These are phyloP conservation scores for Acanthurus lineatus DNA, from an alignment of 2,797 vertebrate genomes.

Conservation along the genomic window DNA sequence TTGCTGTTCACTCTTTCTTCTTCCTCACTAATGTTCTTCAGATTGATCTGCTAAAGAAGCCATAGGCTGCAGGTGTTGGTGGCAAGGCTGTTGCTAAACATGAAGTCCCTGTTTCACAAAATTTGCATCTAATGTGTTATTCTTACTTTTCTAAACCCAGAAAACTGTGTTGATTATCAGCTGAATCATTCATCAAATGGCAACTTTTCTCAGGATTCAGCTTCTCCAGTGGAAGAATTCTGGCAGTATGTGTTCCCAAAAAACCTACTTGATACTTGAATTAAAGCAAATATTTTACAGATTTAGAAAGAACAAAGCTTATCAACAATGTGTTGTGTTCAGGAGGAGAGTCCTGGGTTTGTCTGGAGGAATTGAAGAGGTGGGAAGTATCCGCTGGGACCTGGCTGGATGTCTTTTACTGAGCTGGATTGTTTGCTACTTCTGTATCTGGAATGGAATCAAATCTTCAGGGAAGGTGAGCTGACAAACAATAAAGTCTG, in stretches of 20 bases:
- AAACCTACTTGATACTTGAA: too few relatives aligned
- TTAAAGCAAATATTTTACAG: too few relatives aligned
- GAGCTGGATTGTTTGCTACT: conserved; percentile 89
- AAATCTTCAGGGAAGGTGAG: too few relatives aligned
- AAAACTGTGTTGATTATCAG: conserved; percentile 85
- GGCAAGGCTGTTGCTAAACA: too few relatives aligned
- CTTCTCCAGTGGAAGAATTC: conserved; percentile 83
- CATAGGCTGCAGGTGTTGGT: too few relatives aligned
- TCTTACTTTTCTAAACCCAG: conserved; percentile 41
- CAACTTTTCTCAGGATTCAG: conserved; percentile 50
- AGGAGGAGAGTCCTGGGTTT: conserved; percentile 91
- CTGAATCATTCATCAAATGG: conserved; percentile 75
- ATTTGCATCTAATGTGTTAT: background rate
- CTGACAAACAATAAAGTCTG: too few relatives aligned
- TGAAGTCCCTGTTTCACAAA: background rate
- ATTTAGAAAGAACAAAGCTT: too few relatives aligned
- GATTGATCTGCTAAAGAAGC: too few relatives aligned
- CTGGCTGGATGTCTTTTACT: conserved; percentile 91
- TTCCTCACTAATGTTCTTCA: too few relatives aligned
- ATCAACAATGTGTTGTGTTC: background rate
- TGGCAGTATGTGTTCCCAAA: conserved; percentile 78
- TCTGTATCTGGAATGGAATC: conserved; percentile 94
- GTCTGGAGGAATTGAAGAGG: conserved; percentile 89
- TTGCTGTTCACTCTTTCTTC: too few relatives aligned
- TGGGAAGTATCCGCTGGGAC: conserved; percentile 91